Evolutionary conservation across 2,113 vertebrate species (phyloP).

Genomic region (Micronycteris hirsuta): DNA sequence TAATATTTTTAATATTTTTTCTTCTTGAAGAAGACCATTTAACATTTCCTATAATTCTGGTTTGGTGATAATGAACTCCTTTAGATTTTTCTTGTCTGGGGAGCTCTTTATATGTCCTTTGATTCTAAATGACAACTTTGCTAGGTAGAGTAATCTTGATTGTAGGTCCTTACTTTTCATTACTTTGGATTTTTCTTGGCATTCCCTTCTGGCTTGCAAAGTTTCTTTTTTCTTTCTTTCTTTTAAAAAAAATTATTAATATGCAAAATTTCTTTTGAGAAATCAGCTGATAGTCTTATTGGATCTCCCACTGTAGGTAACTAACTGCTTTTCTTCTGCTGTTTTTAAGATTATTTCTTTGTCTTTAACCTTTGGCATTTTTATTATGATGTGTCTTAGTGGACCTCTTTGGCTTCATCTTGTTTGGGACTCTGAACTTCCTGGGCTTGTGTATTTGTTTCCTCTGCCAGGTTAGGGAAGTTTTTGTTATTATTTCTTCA

Average conservation of each 20-base stretch:
- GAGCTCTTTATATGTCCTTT: too few species aligned
- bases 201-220: neutral
- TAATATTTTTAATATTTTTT: too few species aligned
- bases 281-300: neutral
- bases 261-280: neutral
- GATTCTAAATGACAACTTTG: too few species aligned
- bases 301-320: neutral
- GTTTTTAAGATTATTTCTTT: neutral
- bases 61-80: too few species aligned
- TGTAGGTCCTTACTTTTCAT: too few species aligned
- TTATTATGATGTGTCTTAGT: neutral
- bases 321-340: neutral
- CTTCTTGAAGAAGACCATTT: too few species aligned
- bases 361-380: neutral
- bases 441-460: neutral
- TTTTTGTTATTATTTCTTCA: neutral
- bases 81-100: too few species aligned
- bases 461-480: neutral
- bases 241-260: neutral
- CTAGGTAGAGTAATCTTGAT: too few species aligned
- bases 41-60: too few species aligned
- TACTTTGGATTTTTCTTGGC: neutral
- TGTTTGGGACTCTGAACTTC: neutral
- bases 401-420: neutral
- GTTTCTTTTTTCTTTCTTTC: too few species aligned